Conservation (phyloP, 2,113 vertebrate genomes). For the Ginglymostoma cirratum region DNA sequence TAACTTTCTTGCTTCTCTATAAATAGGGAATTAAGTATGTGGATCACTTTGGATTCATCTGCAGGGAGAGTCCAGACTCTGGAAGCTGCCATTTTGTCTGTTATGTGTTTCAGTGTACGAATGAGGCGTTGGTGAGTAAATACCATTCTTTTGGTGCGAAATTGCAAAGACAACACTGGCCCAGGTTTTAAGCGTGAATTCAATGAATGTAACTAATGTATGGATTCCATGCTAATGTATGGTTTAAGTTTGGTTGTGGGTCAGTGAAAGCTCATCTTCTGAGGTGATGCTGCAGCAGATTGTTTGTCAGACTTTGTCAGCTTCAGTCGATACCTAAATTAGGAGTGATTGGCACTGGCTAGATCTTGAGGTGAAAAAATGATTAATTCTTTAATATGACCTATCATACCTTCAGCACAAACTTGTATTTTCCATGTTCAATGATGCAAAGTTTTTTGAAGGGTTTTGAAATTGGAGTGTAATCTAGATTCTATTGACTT, state of each 20-base stretch:
- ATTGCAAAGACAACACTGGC: not conserved
- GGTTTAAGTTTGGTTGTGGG: not conserved
- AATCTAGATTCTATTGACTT: not conserved
- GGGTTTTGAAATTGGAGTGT: not conserved
- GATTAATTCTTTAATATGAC: not conserved
- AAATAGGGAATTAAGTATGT: slow-evolving; percentile 85
- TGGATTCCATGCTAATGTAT: not conserved
- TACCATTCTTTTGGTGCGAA: not conserved
- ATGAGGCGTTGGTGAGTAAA: slow-evolving; percentile 83
- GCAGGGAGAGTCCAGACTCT: slow-evolving; percentile 79
- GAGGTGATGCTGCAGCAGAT: not conserved
- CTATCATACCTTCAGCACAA: not conserved
- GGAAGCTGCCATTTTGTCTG: slow-evolving; percentile 86
- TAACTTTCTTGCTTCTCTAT: not conserved
- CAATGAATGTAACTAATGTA: not conserved
- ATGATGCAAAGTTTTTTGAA: not conserved
- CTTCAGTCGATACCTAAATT: not conserved
- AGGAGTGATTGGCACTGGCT: not conserved
- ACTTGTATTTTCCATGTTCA: not conserved
- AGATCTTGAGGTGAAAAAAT: not conserved
- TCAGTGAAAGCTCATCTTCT: not conserved
- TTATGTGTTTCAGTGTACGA: slow-evolving; percentile 90
- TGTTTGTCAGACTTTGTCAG: not conserved
- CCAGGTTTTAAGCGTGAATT: not conserved
- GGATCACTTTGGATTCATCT: slow-evolving; percentile 98